phyloP scores from a whole-genome alignment of 1,140 invertebrate genomes.

The Brachionus rubens region DNA sequence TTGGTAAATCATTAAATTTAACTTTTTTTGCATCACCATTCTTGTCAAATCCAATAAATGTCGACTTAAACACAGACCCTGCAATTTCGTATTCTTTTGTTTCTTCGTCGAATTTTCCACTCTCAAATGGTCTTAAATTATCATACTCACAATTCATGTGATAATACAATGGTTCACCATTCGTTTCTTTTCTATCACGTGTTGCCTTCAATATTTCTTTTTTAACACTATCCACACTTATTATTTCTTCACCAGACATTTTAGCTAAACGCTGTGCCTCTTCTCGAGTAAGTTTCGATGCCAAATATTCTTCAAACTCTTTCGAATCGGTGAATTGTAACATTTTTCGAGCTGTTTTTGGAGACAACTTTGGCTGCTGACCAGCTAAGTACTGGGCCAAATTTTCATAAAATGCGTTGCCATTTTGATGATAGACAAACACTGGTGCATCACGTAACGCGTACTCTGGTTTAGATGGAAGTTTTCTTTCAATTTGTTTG shows the following conservation, averaged over 20 bases:
- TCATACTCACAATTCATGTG: conserved; percentile 41
- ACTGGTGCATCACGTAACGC: conserved; percentile 35
- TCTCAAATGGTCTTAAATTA: conserved; percentile 22
- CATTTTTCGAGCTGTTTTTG: conserved; percentile 39
- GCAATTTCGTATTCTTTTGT: conserved; percentile 16
- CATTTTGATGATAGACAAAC: conserved; percentile 42
- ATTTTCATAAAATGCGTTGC: conserved; percentile 46
- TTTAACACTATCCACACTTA: conserved; percentile 15
- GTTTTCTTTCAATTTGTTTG: background rate
- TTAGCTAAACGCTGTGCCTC: conserved; percentile 20
- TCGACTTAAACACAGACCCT: background rate
- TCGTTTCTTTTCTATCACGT: background rate
- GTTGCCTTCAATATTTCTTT: background rate
- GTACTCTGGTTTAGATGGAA: background rate
- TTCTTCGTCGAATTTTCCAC: background rate
- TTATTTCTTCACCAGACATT: conserved; percentile 27
- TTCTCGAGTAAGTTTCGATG: conserved; percentile 3
- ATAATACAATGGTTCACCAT: conserved; percentile 17
- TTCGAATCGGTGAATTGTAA: conserved; percentile 10
- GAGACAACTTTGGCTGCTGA: conserved; percentile 3
- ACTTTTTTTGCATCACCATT: conserved; percentile 34
- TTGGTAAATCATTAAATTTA: conserved; percentile 33
- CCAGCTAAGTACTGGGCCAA: conserved; percentile 36
- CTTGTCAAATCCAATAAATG: conserved; percentile 30
- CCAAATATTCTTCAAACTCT: conserved; percentile 42